Conservation (phyloP, 2,113 vertebrate species). For the Cheirogaleus medius region DNA sequence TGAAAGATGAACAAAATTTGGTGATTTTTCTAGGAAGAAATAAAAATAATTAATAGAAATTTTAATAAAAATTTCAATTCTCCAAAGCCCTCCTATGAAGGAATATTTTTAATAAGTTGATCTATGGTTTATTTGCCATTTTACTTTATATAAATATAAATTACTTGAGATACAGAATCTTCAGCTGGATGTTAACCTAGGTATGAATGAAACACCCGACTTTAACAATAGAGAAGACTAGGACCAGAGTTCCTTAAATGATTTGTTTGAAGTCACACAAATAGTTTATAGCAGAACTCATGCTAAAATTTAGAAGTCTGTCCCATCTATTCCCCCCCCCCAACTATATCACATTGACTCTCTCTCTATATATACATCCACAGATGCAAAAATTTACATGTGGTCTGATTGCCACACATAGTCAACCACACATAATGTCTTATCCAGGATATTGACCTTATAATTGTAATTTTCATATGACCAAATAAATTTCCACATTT, state of each 20-base stretch:
- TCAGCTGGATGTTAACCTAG: background rate
- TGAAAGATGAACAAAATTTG: background rate
- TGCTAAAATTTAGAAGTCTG: background rate
- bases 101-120: background rate
- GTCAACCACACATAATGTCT: background rate
- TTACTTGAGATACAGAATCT: background rate
- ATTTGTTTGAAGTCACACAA: background rate
- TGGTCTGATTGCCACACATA: background rate
- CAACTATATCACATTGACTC: background rate
- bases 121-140: background rate
- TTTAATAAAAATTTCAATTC: background rate
- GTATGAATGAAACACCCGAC: background rate
- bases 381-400: background rate
- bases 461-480: background rate
- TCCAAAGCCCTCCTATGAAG: background rate
- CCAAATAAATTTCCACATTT: background rate
- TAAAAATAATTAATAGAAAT: background rate
- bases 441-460: background rate
- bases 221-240: background rate
- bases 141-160: background rate
- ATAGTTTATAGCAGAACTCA: background rate
- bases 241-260: background rate
- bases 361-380: background rate
- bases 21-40: background rate
- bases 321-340: accelerated